Percentiles rank a stretch among this genome's conserved stretches.
These are phyloP conservation scores for Australoheros scitulus DNA, from an alignment of 2,113 vertebrate genomes.

Conservation along the genomic window DNA sequence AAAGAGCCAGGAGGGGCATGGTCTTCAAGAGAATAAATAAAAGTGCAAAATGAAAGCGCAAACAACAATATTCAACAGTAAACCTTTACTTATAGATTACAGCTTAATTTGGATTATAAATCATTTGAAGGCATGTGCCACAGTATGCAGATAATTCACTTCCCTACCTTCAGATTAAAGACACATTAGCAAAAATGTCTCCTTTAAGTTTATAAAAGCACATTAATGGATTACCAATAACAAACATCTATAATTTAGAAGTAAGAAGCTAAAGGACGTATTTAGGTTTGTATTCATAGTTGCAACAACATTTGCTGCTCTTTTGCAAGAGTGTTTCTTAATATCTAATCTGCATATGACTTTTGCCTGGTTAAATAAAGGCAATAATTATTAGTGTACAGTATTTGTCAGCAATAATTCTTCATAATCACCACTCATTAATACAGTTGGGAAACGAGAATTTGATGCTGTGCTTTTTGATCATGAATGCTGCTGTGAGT, in stretches of 20 bases:
- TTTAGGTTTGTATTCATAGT: neutral
- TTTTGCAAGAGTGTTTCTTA: too few relatives aligned
- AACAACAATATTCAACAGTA: neutral
- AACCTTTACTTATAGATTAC: neutral
- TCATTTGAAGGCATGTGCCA: neutral
- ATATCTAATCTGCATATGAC: too few relatives aligned
- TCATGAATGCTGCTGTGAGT: too few relatives aligned
- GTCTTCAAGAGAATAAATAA: slow-evolving; percentile 10
- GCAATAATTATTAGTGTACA: too few relatives aligned
- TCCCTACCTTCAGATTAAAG: neutral
- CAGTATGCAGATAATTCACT: neutral
- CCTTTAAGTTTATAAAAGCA: neutral
- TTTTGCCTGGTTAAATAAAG: too few relatives aligned
- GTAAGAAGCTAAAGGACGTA: neutral
- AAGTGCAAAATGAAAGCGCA: neutral
- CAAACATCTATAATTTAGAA: neutral
- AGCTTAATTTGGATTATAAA: neutral
- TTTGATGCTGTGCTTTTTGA: too few relatives aligned
- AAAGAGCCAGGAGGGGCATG: slow-evolving; percentile 21
- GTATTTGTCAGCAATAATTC: too few relatives aligned
- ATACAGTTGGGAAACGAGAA: too few relatives aligned
- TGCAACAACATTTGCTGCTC: too few relatives aligned
- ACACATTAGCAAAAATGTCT: neutral
- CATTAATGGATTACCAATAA: neutral
- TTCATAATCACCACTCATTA: too few relatives aligned